phyloP scores from a whole-genome alignment of 1,140 invertebrate genomes.

The Medauroidea extradentata region DNA sequence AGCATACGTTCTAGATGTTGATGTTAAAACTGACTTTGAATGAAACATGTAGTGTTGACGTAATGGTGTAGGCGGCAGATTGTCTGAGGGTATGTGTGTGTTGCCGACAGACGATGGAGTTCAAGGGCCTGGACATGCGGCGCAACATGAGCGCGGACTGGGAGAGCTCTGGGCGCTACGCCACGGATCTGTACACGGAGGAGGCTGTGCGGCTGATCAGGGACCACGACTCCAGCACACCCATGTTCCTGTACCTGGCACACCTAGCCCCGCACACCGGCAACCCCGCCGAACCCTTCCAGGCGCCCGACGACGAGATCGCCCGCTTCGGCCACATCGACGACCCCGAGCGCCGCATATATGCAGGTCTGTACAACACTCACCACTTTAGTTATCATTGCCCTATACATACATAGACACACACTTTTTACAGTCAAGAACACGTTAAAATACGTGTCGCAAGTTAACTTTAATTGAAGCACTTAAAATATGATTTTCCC shows the following conservation, averaged over 20 bases:
- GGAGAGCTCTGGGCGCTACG: slow-evolving; percentile 58
- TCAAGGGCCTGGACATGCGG: slow-evolving; percentile 62
- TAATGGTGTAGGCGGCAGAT: too few species aligned
- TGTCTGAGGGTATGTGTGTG: too few species aligned
- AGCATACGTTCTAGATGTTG: too few species aligned
- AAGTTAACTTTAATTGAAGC: too few species aligned
- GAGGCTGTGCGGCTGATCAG: slow-evolving; percentile 66
- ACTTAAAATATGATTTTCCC: too few species aligned
- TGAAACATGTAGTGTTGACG: too few species aligned
- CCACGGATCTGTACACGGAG: slow-evolving; percentile 71
- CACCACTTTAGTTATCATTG: neutral
- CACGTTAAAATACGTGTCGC: too few species aligned
- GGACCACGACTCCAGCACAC: slow-evolving; percentile 52
- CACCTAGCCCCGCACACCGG: slow-evolving; percentile 78
- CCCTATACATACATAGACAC: neutral
- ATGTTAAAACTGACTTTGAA: too few species aligned
- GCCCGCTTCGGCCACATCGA: slow-evolving; percentile 69
- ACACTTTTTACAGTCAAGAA: too few species aligned
- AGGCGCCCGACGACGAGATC: slow-evolving; percentile 71
- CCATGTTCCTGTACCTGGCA: slow-evolving; percentile 74
- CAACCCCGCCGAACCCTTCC: slow-evolving; percentile 60
- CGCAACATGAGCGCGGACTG: slow-evolving; percentile 57
- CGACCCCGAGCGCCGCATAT: slow-evolving; percentile 65
- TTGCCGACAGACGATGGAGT: slow-evolving; percentile 14
- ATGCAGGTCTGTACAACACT: slow-evolving; percentile 58